These are phyloP conservation scores for Pygoscelis antarcticus DNA, from an alignment of 2,113 vertebrate genomes.

Conservation along the genomic window DNA sequence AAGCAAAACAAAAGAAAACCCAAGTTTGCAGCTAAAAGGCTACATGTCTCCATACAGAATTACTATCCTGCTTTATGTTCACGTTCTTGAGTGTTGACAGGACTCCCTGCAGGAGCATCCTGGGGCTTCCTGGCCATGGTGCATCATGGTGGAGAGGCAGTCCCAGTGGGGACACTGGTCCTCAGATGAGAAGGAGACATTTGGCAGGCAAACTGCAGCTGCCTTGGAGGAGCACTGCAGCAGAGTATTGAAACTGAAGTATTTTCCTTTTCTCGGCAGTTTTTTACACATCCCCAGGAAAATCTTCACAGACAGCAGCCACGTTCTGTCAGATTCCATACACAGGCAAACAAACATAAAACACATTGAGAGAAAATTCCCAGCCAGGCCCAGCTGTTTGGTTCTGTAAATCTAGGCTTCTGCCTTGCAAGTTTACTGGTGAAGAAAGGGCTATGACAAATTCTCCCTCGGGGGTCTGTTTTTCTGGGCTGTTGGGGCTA, in stretches of 20 bases:
- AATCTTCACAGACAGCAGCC: neutral
- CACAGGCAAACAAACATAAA: neutral
- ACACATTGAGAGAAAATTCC: neutral
- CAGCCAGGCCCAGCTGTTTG: neutral
- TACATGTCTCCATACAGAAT: neutral
- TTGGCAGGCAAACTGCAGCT: neutral
- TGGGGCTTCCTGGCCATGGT: neutral
- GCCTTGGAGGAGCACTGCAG: neutral
- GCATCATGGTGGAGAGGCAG: neutral
- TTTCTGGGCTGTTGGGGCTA: neutral
- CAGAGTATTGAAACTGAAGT: neutral
- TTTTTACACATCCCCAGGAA: neutral
- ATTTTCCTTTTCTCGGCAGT: neutral
- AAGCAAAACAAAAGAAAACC: neutral
- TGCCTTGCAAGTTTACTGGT: neutral
- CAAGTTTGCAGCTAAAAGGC: neutral
- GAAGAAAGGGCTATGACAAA: neutral
- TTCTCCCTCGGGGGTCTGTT: neutral
- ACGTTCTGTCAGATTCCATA: neutral
- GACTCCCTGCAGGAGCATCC: neutral
- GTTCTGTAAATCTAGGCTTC: neutral
- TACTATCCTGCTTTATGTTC: neutral
- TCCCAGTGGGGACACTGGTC: neutral
- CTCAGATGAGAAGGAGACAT: neutral
- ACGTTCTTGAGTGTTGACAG: neutral